Evolutionary conservation across 2,888 invertebrate species (phyloP).

Genomic region (Ormyrus pomaceus): DNA sequence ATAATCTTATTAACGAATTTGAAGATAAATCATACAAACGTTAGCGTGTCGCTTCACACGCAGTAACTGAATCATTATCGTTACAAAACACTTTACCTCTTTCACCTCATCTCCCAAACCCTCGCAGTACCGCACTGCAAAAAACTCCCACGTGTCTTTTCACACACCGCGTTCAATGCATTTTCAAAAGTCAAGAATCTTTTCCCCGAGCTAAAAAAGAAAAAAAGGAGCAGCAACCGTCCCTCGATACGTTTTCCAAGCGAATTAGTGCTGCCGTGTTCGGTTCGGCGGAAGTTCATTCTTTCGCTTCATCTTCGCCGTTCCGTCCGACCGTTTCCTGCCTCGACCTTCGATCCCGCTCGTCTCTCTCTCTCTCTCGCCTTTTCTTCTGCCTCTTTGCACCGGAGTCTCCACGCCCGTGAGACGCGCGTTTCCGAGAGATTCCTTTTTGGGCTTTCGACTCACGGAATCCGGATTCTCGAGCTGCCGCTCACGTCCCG

Average conservation of each 20-base stretch:
- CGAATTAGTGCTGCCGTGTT: constrained; percentile 6
- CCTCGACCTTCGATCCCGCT: constrained; percentile 41
- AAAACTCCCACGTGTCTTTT: not conserved
- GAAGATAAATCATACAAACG: too few species aligned
- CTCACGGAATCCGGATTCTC: constrained; percentile 58
- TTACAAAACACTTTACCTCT: too few species aligned
- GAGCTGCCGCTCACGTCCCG: constrained; percentile 61
- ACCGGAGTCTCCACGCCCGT: not conserved
- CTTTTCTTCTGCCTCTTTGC: constrained; percentile 29
- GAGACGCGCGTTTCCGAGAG: not conserved
- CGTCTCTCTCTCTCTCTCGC: not conserved
- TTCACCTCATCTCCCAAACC: too few species aligned
- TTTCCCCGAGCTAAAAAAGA: not conserved
- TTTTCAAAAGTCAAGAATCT: not conserved
- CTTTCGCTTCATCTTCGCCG: constrained; percentile 26
- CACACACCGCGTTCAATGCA: constrained; percentile 5
- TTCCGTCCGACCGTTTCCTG: constrained; percentile 33
- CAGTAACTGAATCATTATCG: too few species aligned
- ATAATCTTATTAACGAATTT: too few species aligned
- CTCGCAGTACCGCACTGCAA: too few species aligned
- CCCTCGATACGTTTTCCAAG: constrained; percentile 33
- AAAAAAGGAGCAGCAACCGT: not conserved
- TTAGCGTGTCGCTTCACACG: too few species aligned
- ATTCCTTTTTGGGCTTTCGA: constrained; percentile 50
- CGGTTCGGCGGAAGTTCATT: constrained; percentile 51